Conservation (phyloP, 2,888 invertebrate species). For the Lomographa bimaculata region DNA sequence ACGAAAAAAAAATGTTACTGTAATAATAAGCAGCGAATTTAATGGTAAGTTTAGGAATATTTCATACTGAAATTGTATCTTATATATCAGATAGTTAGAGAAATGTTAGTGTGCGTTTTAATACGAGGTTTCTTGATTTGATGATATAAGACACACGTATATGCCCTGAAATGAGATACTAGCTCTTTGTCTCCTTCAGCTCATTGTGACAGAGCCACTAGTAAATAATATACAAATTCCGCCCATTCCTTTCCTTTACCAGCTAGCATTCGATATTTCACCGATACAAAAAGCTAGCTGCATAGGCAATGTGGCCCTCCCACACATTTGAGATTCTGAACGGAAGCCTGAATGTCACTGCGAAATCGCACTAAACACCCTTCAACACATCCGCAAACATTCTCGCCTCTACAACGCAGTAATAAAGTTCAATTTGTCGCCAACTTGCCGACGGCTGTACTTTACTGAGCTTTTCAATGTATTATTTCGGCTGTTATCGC, state of each 20-base stretch:
- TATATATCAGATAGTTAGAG: no score
- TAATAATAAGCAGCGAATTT: no score
- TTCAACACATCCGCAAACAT: constrained; percentile 14
- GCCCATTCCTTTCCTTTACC: not conserved
- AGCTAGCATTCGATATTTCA: constrained; percentile 17
- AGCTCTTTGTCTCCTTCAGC: no score
- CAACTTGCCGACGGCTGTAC: constrained; percentile 23
- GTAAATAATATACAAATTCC: no score
- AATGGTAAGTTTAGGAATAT: no score
- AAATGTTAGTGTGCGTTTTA: no score
- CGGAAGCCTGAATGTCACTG: constrained; percentile 29
- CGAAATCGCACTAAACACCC: constrained; percentile 28
- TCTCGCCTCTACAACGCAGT: constrained; percentile 19
- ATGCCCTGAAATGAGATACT: no score
- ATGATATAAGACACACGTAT: no score
- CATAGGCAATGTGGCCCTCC: constrained; percentile 32
- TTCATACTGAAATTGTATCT: no score
- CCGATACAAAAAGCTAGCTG: constrained; percentile 28
- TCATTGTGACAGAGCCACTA: no score
- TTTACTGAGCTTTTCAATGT: constrained; percentile 47
- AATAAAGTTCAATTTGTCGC: constrained; percentile 29
- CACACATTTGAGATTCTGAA: constrained; percentile 34
- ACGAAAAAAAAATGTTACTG: no score
- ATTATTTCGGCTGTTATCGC: constrained; percentile 47
- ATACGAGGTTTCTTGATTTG: no score